Evolutionary conservation across 2,888 invertebrate genomes (phyloP), one percentile per base, ranked within the genome.

Genomic region (Liodrosophila aerea): DNA sequence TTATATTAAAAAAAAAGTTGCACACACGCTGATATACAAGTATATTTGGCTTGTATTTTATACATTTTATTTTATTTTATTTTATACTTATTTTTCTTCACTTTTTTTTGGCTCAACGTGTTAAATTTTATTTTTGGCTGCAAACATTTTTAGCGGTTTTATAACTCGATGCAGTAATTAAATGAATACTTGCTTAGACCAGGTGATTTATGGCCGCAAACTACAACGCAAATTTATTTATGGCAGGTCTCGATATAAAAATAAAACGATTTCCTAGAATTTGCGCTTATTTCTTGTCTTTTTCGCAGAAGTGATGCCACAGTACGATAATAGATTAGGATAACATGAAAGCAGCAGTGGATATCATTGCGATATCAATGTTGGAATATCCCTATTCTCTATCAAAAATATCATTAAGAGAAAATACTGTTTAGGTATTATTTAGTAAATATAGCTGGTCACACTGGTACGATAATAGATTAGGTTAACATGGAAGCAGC

Each of bases 131-230:
- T 66, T 57, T 62, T 72, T 70, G 71, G 53, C 59, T 43, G 41
- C 60, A 61, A 49, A 69, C 69, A 65, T 62, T 69, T 65, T 52
- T 22, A 22, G 76, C 41, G 64, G 81, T 65, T 80, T 72, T 67
- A 76, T 45, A 56, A 39, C 36, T 49, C 30, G 45, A 27, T 49
- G 62, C 43, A 56, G 60, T 64, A 71, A 64, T 71, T 71, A 65
- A 57, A 41, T 41, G 22, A 49, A 37, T 47, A 63, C 9, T 63
- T 53, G 43, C 44, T 56, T 56, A 62, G 51, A 47, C 34, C 51
- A 34, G 8, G 12, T 64, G 54, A 68, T 70, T 70, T 70, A 70
- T 64, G 37, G 50, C 52, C 31, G 46, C 8, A n/a, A 2, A 18
- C 22, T 4, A 22, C 2, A 22, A 22, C 22, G 22, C 22, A 22